These are phyloP conservation scores for Nomada flava DNA, from an alignment of 2,888 invertebrate species.

Conservation along the genomic window DNA sequence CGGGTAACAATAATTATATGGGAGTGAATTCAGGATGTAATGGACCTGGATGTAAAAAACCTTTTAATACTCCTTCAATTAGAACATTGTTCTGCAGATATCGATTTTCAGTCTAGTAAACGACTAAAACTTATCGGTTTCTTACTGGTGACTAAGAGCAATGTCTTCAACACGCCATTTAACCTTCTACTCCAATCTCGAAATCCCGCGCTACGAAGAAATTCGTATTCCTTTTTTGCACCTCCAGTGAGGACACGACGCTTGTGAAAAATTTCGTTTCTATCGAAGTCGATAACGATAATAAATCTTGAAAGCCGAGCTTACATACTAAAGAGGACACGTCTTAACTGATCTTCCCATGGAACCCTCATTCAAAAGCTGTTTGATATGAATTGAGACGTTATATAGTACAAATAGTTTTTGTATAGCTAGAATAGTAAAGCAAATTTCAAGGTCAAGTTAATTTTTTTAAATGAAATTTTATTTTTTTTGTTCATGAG, in stretches of 20 bases:
- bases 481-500: no score
- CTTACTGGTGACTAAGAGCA: neutral
- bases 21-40: neutral
- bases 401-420: no score
- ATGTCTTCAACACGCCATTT: constrained; percentile 10
- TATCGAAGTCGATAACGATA: neutral
- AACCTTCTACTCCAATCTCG: constrained; percentile 6
- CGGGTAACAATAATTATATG: neutral
- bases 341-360: neutral
- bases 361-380: neutral
- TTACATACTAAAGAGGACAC: neutral
- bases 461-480: no score
- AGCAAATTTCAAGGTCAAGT: no score
- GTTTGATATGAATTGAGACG: no score
- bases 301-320: neutral
- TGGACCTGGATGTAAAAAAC: neutral
- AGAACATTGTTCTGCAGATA: neutral
- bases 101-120: neutral
- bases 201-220: no score
- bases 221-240: neutral
- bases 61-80: neutral
- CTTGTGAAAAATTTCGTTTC: constrained; percentile 16
- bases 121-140: constrained; percentile 23
- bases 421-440: no score
- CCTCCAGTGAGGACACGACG: neutral